Conservation (phyloP, 2,888 invertebrate genomes). For the Nowickia ferox region DNA sequence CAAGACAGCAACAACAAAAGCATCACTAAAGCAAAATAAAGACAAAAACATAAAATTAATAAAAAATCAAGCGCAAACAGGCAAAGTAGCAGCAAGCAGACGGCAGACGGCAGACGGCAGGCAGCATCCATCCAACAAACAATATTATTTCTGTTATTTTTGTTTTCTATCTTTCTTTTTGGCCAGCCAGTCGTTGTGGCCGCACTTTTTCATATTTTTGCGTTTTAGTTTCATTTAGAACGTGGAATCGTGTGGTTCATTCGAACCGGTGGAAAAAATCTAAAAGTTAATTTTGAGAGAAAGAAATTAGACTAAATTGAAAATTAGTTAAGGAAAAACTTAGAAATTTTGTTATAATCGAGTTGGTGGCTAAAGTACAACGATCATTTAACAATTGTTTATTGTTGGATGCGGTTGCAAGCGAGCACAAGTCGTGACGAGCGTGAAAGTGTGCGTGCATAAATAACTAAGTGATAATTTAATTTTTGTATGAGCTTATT, state of each 20-base stretch:
- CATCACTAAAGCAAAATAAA: constrained; percentile 42
- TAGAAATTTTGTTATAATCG: constrained; percentile 46
- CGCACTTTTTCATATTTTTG: constrained; percentile 76
- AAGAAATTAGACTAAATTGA: constrained; percentile 28
- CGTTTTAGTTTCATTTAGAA: constrained; percentile 79
- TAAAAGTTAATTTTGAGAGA: constrained; percentile 52
- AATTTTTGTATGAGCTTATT: constrained; percentile 9
- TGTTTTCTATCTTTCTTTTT: constrained; percentile 40
- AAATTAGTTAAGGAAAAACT: constrained; percentile 59
- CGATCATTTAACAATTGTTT: constrained; percentile 53
- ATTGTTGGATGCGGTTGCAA: constrained; percentile 54
- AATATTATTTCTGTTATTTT: constrained; percentile 32
- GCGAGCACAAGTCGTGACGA: constrained; percentile 5
- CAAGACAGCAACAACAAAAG: constrained; percentile 26
- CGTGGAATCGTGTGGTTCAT: constrained; percentile 78
- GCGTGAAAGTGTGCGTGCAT: constrained; percentile 44
- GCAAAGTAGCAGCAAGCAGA: constrained; percentile 42
- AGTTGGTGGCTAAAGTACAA: constrained; percentile 55
- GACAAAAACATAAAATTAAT: constrained; percentile 28
- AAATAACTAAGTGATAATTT: background rate
- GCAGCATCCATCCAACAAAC: constrained; percentile 62
- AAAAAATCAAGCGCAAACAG: constrained; percentile 45
- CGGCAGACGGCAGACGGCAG: constrained; percentile 55
- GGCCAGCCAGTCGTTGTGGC: constrained; percentile 67
- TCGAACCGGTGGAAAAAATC: constrained; percentile 54